Evolutionary conservation across 35 echinoderm and acorn worm genomes (phyloP), one percentile per base, ranked within the genome.

Genomic region (Hemicentrotus pulcherrimus): DNA sequence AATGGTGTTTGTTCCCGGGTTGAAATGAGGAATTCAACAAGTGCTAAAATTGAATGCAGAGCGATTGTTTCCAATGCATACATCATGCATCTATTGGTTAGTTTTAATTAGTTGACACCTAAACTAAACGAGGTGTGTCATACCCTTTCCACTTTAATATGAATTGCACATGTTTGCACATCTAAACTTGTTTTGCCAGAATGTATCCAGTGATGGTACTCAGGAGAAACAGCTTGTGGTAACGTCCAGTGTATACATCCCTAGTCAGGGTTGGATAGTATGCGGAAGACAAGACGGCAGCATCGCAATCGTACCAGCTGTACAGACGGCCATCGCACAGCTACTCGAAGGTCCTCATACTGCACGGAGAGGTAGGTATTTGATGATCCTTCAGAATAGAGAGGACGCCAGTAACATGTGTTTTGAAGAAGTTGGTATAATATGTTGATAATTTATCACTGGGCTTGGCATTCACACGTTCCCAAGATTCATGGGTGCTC

Each of bases 261-360:
- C 98, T 16, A 88, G 94, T 33, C 92, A 97, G 89, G 98, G 98
- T 3, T 95, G 97, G 95, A 86, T 99, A 31, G 98, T 99, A 18
- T 97, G 97, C 94, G 98, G 98, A 4, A 94, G 98, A 59, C 94
- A 97, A n/a, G 97, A 99, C 85, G 98, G 98, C 33, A 99, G 98
- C 90, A 97, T 99, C 78, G 97, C 97, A 28, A 99, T 99, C 31
- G 98, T 97, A 85, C 98, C 98, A 32, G 98, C 97, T 2, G 96
- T 95, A 14, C 97, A 97, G 86, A 97, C 98, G 24, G 97, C 98
- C 46, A 99, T 99, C 35, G 97, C 96, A 85, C 98, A 99, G 91
- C 97, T 99, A 12, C 92, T 99, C 28, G 97, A 99, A 94, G 98
- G 98, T 86, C 98, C 96, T 33, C 98, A 99, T 61, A 99, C 96